Conservation (phyloP, 2,113 vertebrate genomes). For the Antennarius striatus region DNA sequence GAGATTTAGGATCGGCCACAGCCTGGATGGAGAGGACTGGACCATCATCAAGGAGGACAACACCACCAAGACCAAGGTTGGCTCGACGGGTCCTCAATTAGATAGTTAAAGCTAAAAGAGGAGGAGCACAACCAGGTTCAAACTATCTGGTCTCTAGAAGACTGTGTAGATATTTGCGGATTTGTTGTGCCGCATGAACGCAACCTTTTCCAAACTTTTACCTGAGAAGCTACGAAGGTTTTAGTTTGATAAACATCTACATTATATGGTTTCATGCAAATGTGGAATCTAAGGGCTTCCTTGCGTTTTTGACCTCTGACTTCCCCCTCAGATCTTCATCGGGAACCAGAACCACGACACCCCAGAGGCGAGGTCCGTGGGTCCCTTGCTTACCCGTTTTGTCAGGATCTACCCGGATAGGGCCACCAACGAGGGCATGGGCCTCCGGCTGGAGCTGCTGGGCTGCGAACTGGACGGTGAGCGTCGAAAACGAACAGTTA, state of each 20-base stretch:
- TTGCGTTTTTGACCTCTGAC: neutral
- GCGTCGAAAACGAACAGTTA: neutral
- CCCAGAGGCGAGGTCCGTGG: constrained; percentile 86
- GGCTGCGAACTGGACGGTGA: constrained; percentile 93
- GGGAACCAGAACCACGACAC: constrained; percentile 97
- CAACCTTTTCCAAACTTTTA: no score
- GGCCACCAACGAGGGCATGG: constrained; percentile 86
- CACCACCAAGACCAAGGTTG: constrained; percentile 88
- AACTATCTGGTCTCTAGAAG: no score
- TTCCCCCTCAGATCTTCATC: constrained; percentile 82
- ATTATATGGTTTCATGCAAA: no score
- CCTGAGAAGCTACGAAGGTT: no score
- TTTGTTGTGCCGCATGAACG: no score
- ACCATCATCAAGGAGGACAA: constrained; percentile 86
- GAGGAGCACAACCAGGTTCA: no score
- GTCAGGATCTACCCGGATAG: constrained; percentile 92
- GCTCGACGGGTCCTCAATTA: neutral
- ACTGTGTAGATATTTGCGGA: no score
- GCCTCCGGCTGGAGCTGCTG: constrained; percentile 91
- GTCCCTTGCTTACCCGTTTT: constrained; percentile 84
- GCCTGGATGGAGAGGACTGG: constrained; percentile 90
- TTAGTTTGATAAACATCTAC: no score
- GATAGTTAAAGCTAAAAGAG: no score
- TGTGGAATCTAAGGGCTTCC: no score
- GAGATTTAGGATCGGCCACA: constrained; percentile 91